Conservation (phyloP, 2,888 invertebrate genomes). For the Caenorhabditis angaria region DNA sequence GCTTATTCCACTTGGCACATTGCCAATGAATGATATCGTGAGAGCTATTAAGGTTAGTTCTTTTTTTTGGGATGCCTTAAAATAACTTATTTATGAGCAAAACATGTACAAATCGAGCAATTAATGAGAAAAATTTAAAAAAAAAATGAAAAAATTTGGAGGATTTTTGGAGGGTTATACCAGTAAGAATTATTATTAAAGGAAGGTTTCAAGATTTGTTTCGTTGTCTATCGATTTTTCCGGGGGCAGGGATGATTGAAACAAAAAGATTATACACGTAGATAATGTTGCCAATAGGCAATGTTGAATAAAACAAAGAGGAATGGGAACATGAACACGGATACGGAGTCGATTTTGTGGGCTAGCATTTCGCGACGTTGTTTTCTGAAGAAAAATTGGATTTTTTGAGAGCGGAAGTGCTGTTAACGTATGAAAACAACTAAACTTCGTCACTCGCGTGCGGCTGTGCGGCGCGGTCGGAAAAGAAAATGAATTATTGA, state of each 20-base stretch:
- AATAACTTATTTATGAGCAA: constrained; percentile 1
- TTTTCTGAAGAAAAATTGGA: constrained; percentile 46
- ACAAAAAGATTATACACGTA: constrained; percentile 28
- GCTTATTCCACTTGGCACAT: constrained; percentile 76
- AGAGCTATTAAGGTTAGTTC: constrained; percentile 73
- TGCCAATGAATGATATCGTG: constrained; percentile 76
- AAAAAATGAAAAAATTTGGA: background rate
- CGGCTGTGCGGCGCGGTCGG: too few species aligned
- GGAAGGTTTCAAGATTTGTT: too few species aligned
- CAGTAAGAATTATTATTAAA: too few species aligned
- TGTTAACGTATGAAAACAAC: too few species aligned
- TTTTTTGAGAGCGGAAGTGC: too few species aligned
- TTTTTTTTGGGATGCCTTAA: constrained; percentile 1
- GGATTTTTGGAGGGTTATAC: too few species aligned
- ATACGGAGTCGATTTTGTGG: constrained; percentile 66
- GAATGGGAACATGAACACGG: constrained; percentile 66
- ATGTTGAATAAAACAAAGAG: constrained; percentile 73
- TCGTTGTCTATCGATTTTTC: too few species aligned
- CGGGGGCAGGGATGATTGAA: constrained; percentile 11
- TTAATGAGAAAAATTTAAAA: background rate
- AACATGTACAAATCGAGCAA: background rate
- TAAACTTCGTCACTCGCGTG: too few species aligned
- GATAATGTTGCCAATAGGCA: constrained; percentile 74
- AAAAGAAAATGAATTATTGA: too few species aligned
- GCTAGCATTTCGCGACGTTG: constrained; percentile 63